These are phyloP conservation scores for Bombus haemorrhoidalis DNA, from an alignment of 1,140 invertebrate genomes.

Conservation along the genomic window DNA sequence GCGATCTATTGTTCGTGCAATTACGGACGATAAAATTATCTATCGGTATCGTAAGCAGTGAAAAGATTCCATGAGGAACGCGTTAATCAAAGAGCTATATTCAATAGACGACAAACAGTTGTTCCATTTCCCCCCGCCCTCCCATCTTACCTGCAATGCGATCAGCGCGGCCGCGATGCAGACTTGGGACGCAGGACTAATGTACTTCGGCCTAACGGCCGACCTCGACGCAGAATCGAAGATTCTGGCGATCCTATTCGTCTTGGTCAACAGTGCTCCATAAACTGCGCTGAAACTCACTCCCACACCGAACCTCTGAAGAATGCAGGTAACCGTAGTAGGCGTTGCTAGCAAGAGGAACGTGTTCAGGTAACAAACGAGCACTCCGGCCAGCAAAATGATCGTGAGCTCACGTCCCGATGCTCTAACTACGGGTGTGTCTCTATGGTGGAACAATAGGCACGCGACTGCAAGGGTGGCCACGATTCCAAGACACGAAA, in stretches of 20 bases:
- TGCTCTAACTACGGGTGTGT: conserved; percentile 92
- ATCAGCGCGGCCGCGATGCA: conserved; percentile 87
- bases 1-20: not conserved
- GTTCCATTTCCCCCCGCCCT: too few relatives aligned
- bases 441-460: conserved; percentile 87
- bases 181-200: conserved; percentile 90
- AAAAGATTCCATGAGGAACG: not conserved
- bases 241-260: conserved; percentile 90
- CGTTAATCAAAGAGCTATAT: not conserved
- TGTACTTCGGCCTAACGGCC: conserved; percentile 87
- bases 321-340: conserved; percentile 84
- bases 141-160: conserved; percentile 81
- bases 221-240: conserved; percentile 88
- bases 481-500: conserved; percentile 87
- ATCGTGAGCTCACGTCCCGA: conserved; percentile 93
- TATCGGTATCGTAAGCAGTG: not conserved
- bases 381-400: conserved; percentile 86
- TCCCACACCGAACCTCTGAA: conserved; percentile 87
- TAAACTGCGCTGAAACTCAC: conserved; percentile 90
- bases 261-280: conserved; percentile 90
- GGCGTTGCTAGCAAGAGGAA: conserved; percentile 86
- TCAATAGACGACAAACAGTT: not conserved
- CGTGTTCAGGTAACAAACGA: conserved; percentile 86
- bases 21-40: not conserved
- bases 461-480: conserved; percentile 86